Evolutionary conservation across 1,140 invertebrate species (phyloP).

Genomic region (Cyclina sinensis): DNA sequence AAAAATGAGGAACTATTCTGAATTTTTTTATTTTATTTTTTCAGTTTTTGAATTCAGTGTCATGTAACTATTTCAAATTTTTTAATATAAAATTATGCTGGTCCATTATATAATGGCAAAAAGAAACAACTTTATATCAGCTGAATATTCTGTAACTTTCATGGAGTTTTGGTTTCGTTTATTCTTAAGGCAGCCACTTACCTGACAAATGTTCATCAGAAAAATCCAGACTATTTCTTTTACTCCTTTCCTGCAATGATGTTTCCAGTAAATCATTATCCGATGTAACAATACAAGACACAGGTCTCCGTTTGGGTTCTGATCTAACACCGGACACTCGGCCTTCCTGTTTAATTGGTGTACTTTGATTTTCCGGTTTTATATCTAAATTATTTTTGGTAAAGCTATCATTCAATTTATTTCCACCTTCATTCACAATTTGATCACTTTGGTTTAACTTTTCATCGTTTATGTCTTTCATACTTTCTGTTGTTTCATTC

Average conservation of each 20-base stretch:
- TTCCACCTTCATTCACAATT: not conserved
- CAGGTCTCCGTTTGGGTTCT: constrained; percentile 71
- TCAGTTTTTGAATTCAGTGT: too few relatives aligned
- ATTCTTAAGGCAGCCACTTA: too few relatives aligned
- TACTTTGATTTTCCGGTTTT: constrained; percentile 59
- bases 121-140: too few relatives aligned
- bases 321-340: constrained; percentile 45
- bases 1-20: too few relatives aligned
- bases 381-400: constrained; percentile 23
- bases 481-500: constrained; percentile 70
- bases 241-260: constrained; percentile 72
- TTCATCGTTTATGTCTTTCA: not conserved
- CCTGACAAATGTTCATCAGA: constrained; percentile 78
- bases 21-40: too few relatives aligned
- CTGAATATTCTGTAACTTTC: too few relatives aligned
- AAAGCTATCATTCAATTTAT: constrained; percentile 20
- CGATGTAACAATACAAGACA: constrained; percentile 78
- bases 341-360: constrained; percentile 32
- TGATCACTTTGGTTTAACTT: constrained; percentile 5
- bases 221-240: constrained; percentile 73
- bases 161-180: too few relatives aligned
- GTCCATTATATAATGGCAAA: too few relatives aligned
- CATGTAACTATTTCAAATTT: too few relatives aligned
- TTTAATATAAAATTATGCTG: too few relatives aligned
- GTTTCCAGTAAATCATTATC: constrained; percentile 40